Evolutionary conservation across 2,888 invertebrate genomes (phyloP).

Genomic region (Perizoma affinitatum): DNA sequence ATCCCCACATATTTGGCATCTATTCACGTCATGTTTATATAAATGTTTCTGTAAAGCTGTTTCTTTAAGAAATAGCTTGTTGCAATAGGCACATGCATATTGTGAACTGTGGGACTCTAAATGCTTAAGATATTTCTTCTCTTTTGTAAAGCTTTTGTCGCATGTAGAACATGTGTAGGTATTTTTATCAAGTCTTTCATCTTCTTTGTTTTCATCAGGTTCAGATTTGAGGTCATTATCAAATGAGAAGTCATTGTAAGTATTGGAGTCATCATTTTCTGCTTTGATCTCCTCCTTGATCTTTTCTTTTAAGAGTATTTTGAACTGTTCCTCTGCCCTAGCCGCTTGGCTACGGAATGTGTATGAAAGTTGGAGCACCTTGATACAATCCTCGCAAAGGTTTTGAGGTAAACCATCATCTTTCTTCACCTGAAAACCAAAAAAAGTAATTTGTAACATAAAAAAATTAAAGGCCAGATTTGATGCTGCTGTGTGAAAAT

Average conservation of each 20-base stretch:
- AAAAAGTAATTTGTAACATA: too few relatives aligned
- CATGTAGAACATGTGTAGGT: constrained; percentile 68
- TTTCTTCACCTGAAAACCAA: constrained; percentile 56
- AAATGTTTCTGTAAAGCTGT: constrained; percentile 62
- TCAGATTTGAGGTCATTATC: constrained; percentile 43
- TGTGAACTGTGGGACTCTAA: constrained; percentile 63
- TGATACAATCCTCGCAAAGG: constrained; percentile 83
- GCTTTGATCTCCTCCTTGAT: constrained; percentile 52
- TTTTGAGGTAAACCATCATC: constrained; percentile 85
- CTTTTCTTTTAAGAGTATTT: constrained; percentile 51
- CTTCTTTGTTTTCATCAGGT: constrained; percentile 32
- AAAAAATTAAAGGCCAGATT: too few relatives aligned
- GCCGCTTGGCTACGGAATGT: constrained; percentile 63
- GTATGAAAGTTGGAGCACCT: constrained; percentile 75
- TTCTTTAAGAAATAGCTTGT: constrained; percentile 56
- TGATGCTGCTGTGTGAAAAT: too few relatives aligned
- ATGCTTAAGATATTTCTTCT: constrained; percentile 77
- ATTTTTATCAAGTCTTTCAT: constrained; percentile 26
- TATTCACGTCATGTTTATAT: constrained; percentile 51
- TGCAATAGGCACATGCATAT: constrained; percentile 57
- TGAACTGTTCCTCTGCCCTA: constrained; percentile 60
- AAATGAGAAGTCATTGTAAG: constrained; percentile 35
- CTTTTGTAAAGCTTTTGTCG: constrained; percentile 70
- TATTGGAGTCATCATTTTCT: constrained; percentile 43
- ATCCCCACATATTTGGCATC: constrained; percentile 45